These are phyloP conservation scores for Takifugu ocellatus DNA, from an alignment of 2,797 vertebrate genomes.

Conservation along the genomic window DNA sequence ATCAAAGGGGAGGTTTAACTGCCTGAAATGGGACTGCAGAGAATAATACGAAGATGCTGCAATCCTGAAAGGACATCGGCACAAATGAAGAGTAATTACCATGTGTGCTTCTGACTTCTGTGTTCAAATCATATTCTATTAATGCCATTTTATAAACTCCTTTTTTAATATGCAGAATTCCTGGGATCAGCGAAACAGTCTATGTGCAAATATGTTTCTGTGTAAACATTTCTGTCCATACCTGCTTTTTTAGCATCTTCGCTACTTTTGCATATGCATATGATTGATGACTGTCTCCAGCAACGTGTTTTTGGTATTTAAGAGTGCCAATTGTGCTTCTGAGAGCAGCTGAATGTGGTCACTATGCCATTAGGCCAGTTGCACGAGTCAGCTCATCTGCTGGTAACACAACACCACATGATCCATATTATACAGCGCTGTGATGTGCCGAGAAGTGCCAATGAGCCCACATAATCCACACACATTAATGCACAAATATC, in stretches of 20 bases:
- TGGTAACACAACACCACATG: constrained; percentile 59
- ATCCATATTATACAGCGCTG: constrained; percentile 23
- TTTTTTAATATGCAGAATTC: constrained; percentile 41
- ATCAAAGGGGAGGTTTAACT: constrained; percentile 34
- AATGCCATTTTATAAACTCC: constrained; percentile 40
- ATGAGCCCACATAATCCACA: constrained; percentile 26
- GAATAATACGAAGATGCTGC: constrained; percentile 39
- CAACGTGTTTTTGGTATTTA: constrained; percentile 39
- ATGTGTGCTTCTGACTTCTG: constrained; percentile 27
- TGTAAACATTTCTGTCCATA: constrained; percentile 23
- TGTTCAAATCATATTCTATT: constrained; percentile 28
- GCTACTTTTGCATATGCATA: background rate
- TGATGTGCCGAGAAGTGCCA: constrained; percentile 29
- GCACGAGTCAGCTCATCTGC: constrained; percentile 53
- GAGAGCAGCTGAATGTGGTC: constrained; percentile 55
- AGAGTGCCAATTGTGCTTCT: constrained; percentile 48
- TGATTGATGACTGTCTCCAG: constrained; percentile 28
- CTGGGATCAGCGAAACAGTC: constrained; percentile 29
- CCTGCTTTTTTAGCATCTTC: constrained; percentile 3
- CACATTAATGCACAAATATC: constrained; percentile 5
- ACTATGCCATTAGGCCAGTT: constrained; percentile 65
- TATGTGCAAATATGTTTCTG: constrained; percentile 15
- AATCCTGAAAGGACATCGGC: constrained; percentile 23
- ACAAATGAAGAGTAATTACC: constrained; percentile 29
- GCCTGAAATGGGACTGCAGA: constrained; percentile 40